These are phyloP conservation scores for Harpalus rubripes DNA, from an alignment of 2,888 invertebrate genomes.

Conservation along the genomic window DNA sequence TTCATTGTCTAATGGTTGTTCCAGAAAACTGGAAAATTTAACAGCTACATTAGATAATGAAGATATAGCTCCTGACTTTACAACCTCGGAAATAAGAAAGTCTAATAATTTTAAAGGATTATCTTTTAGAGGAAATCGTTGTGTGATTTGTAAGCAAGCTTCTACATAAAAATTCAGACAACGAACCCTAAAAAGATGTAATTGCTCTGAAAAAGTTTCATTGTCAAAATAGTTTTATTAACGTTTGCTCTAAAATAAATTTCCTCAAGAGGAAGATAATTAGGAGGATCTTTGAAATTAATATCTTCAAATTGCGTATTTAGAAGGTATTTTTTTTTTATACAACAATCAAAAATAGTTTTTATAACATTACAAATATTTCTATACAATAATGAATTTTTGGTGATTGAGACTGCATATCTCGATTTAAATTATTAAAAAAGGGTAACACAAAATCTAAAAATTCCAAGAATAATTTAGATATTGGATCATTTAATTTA, in stretches of 20 bases:
- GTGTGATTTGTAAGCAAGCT: no score
- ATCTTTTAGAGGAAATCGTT: no score
- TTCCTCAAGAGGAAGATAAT: not conserved
- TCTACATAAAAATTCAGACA: no score
- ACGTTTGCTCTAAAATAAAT: constrained; percentile 4
- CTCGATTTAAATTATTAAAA: not conserved
- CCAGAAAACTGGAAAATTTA: no score
- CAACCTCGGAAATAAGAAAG: no score
- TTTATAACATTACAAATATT: not conserved
- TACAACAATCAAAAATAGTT: constrained; percentile 9
- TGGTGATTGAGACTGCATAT: not conserved
- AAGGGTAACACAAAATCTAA: constrained; percentile 13
- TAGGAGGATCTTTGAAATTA: not conserved
- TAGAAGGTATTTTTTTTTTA: not conserved
- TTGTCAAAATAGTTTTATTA: no score
- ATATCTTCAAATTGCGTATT: not conserved
- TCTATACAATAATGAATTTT: not conserved
- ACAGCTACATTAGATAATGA: no score
- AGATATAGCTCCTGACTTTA: no score
- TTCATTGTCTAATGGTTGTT: no score
- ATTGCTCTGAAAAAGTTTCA: no score
- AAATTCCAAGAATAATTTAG: not conserved
- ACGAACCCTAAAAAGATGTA: no score
- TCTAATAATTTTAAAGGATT: no score
- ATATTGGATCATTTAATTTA: not conserved